These are phyloP conservation scores for Sesia bembeciformis DNA, from an alignment of 2,888 invertebrate genomes.

Conservation along the genomic window DNA sequence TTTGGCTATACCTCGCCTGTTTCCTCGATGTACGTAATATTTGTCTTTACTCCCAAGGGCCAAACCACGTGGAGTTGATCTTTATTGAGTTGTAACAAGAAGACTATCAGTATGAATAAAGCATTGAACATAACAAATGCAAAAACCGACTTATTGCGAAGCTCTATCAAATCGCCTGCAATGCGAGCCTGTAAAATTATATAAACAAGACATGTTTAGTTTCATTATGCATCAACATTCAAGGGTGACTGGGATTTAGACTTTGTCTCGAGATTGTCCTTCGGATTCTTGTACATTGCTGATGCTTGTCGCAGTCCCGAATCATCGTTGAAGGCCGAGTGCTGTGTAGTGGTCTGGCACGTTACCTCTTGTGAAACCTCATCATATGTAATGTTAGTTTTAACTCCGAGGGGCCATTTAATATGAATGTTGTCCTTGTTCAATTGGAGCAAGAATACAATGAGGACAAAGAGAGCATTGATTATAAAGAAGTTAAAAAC, in stretches of 20 bases:
- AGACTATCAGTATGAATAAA: slow-evolving; percentile 98
- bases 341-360: slow-evolving; percentile 57
- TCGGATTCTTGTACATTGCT: slow-evolving; percentile 4
- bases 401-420: slow-evolving; percentile 97
- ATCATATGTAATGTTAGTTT: slow-evolving; percentile 94
- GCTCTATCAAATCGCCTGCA: slow-evolving; percentile 92
- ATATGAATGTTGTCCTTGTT: slow-evolving; percentile 97
- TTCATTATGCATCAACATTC: slow-evolving; percentile 57
- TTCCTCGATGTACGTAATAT: slow-evolving; percentile 94
- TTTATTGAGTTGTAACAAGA: slow-evolving; percentile 99
- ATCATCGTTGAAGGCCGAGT: slow-evolving; percentile 69
- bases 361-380: slow-evolving; percentile 94
- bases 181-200: slow-evolving; percentile 86
- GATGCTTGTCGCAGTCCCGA: slow-evolving; percentile 19
- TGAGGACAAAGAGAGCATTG: slow-evolving; percentile 98
- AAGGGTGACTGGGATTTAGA: slow-evolving; percentile 70
- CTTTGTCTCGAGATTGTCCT: slow-evolving; percentile 11
- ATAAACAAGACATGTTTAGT: slow-evolving; percentile 50
- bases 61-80: slow-evolving; percentile 97
- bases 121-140: slow-evolving; percentile 99
- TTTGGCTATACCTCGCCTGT: slow-evolving; percentile 88
- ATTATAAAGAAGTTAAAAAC: slow-evolving; percentile 99
- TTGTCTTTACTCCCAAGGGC: slow-evolving; percentile 96
- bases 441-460: slow-evolving; percentile 98
- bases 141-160: slow-evolving; percentile 97